Evolutionary conservation across 92 coral and sea anemone genomes (phyloP).

Genomic region (Blastomussa wellsi): DNA sequence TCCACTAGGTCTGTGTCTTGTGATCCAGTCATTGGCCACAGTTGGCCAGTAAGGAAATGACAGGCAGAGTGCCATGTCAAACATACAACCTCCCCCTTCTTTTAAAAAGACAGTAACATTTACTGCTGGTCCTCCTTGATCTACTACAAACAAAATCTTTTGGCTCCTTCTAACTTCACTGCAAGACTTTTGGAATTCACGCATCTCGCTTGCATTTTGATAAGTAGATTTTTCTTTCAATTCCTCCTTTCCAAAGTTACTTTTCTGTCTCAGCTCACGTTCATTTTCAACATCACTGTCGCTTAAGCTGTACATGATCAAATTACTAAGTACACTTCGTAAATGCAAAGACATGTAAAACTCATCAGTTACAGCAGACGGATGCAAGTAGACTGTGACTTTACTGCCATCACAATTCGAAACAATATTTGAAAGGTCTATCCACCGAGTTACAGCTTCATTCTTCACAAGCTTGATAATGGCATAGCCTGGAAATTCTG

Average conservation of each 20-base stretch:
- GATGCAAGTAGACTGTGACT: conserved; percentile 38
- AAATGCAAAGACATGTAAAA: conserved; percentile 40
- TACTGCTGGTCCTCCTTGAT: conserved; percentile 51
- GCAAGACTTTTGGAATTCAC: background rate
- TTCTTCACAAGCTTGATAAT: conserved; percentile 23
- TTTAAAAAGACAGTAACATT: conserved; percentile 13
- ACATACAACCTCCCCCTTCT: conserved; percentile 36
- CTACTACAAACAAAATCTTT: conserved; percentile 31
- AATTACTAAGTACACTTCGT: conserved; percentile 34
- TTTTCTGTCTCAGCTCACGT: background rate
- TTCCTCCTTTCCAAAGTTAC: background rate
- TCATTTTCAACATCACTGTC: conserved; percentile 9
- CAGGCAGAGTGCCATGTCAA: conserved; percentile 50
- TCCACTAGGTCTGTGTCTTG: conserved; percentile 36
- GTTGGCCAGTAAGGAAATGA: conserved; percentile 34
- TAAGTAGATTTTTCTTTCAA: background rate
- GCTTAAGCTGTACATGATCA: conserved; percentile 12
- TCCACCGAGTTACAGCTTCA: conserved; percentile 38
- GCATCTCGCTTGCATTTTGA: background rate
- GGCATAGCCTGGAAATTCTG: conserved; percentile 48
- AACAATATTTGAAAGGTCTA: conserved; percentile 41
- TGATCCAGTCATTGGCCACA: conserved; percentile 37
- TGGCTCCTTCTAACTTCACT: background rate
- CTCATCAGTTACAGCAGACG: conserved; percentile 42
- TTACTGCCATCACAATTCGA: conserved; percentile 35